Evolutionary conservation across 2,888 invertebrate genomes (phyloP), one percentile per base, ranked within the genome.

Genomic region (Drosophila atripex): DNA sequence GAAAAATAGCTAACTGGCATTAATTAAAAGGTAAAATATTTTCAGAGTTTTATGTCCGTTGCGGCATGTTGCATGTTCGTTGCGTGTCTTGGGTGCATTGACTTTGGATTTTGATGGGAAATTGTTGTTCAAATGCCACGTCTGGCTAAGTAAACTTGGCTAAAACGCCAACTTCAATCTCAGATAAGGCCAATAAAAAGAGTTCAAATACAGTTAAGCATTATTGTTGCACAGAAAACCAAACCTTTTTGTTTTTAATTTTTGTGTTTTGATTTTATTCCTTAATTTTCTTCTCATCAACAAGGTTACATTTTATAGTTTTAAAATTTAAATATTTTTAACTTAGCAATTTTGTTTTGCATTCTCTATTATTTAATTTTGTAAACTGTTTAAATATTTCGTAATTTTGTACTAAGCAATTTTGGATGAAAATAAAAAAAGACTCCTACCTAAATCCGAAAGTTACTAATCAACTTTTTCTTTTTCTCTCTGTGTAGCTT

Each of bases 71-170:
- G 73, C 57, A 50, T 64, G 46, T 60, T 8, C 18, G 18, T 41
- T 65, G 82, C 82, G 82, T 82, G 82, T 55, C 7, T 1, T 3
- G 28, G 59, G 87, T 74, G 38, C 82, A 84, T 61, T 82, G 79
- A 76, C 85, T 74, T 57, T 39, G 47, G 49, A 61, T 50, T 47
- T 47, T 47, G 32, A 61, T 63, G 72, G 54, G 51, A 72, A 70
- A 71, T 63, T 30, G 57, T 32, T 73, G 58, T 51, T 55, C 47
- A 72, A 56, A 56, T 39, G 51, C 58, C 43, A 46, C 38, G n/a
- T 30, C 30, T 43, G 18, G 14, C 30, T 53, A 28, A 28, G 28
- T 58, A 52, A 50, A 49, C 51, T 52, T 52, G 25, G 12, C 25
- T n/a, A 61, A 30, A 73, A 47, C 51, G 53, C 14, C 30, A 51